Evolutionary conservation across 2,888 invertebrate genomes (phyloP), one percentile per base, ranked within the genome.

Genomic region (Piscicola geometra): DNA sequence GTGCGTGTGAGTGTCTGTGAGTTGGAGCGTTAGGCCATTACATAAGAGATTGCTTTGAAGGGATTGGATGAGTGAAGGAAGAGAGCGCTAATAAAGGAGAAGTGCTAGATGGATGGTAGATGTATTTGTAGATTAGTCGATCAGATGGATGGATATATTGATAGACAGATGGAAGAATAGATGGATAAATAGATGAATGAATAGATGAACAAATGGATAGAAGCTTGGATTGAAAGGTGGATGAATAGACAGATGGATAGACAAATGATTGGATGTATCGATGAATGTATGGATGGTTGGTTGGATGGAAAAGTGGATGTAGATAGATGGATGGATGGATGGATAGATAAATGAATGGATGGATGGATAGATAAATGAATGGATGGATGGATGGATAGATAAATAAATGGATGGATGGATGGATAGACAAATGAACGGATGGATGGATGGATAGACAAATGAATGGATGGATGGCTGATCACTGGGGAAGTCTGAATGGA

Each of bases 341-440:
- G n/a, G 64, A 64, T 64, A 12, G 21, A 64, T 64, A 9, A 64
- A 64, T 64, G 30, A 64, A 64, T 64, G 9, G 30, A 21, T 64
- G 64, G 21, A 64, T 64, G 64, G 64, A 64, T 64, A n/a, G 9
- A 64, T 64, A n/a, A n/a, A 64, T 64, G 64, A 64, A 64, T 21
- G 21, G n/a, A 28, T 12, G 64, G 21, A 30, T 3, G 21, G 21
- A 64, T 64, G 28, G 30, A 64, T 21, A 9, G 21, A 64, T 64
- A 9, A 64, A 64, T 64, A 5, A 64, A 64, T 64, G 9, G 21
- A 64, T 64, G 3, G 30, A 64, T 64, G 30, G 21, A 64, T 64
- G 3, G 30, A 64, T 21, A 9, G 30, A 64, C 21, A 9, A 64
- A 64, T 64, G 28, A 64, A 64, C 21, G 28, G 30, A 67, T 32